phyloP scores from a whole-genome alignment of 2,113 vertebrate species.

The Gambusia holbrooki region DNA sequence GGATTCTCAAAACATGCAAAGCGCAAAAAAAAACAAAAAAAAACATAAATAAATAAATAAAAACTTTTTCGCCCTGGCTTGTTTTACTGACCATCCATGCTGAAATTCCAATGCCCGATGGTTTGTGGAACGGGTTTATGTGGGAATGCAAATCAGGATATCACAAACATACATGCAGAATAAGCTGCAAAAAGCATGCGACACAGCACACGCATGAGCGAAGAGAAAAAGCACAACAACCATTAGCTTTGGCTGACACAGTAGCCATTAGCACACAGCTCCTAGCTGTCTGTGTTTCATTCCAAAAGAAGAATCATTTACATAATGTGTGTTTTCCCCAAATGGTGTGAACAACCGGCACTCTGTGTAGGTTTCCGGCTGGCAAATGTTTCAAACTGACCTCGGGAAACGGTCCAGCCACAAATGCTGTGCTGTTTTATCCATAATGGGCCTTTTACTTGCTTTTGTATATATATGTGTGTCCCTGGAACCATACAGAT shows the following conservation, averaged over 20 bases:
- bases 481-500: slow-evolving; percentile 28
- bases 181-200: slow-evolving; percentile 4
- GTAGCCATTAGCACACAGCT: slow-evolving; percentile 71
- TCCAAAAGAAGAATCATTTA: slow-evolving; percentile 80
- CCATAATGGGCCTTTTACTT: slow-evolving; percentile 83
- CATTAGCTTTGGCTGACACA: slow-evolving; percentile 78
- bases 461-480: slow-evolving; percentile 66
- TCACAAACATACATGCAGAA: not conserved
- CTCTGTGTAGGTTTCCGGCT: slow-evolving; percentile 79
- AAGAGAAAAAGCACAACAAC: slow-evolving; percentile 37
- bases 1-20: slow-evolving; percentile 52
- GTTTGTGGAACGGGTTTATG: not conserved
- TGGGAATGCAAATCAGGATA: slow-evolving; percentile 5
- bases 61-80: slow-evolving; percentile 41
- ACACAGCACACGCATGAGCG: slow-evolving; percentile 19
- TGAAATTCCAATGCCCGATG: slow-evolving; percentile 5
- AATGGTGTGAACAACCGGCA: slow-evolving; percentile 76
- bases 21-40: not conserved
- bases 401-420: slow-evolving; percentile 77
- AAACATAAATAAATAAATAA: no score
- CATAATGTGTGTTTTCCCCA: slow-evolving; percentile 83
- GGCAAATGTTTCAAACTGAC: slow-evolving; percentile 84
- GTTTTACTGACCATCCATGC: slow-evolving; percentile 1
- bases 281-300: slow-evolving; percentile 69
- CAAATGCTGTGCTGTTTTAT: slow-evolving; percentile 71